A percentile compares a stretch with the other conserved stretches of the same genome.
phyloP scores from a whole-genome alignment of 2,113 vertebrate genomes.

The Oncorhynchus clarkii region DNA sequence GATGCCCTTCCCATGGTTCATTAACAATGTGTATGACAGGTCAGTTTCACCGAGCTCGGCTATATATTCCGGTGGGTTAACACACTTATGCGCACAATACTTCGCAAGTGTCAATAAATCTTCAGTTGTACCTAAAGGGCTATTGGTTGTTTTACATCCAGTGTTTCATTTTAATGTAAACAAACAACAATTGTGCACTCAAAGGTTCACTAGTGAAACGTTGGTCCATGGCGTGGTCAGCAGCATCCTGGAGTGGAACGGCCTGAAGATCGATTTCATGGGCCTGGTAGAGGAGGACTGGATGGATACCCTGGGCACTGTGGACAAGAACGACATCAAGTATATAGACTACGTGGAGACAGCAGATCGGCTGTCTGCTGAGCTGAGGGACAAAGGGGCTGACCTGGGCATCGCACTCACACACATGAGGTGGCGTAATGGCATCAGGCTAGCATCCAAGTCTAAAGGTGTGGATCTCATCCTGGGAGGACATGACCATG shows the following conservation, averaged over 20 bases:
- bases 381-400: constrained; percentile 35
- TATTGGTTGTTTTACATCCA: too few species aligned
- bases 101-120: too few species aligned
- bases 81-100: too few species aligned
- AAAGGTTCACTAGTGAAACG: constrained; percentile 44
- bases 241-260: constrained; percentile 37
- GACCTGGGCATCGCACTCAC: constrained; percentile 41
- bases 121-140: too few species aligned
- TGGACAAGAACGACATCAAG: constrained; percentile 47
- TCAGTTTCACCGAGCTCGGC: background rate
- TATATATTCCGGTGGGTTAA: background rate
- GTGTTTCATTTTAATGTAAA: background rate
- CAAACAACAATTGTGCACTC: background rate
- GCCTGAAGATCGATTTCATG: constrained; percentile 40
- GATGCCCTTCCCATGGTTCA: constrained; percentile 48
- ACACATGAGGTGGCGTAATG: constrained; percentile 44
- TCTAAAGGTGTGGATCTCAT: constrained; percentile 31
- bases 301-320: constrained; percentile 41
- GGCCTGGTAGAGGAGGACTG: constrained; percentile 59
- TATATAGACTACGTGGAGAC: constrained; percentile 36
- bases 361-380: constrained; percentile 31
- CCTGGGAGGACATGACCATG: constrained; percentile 43
- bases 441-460: constrained; percentile 38
- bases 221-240: constrained; percentile 32
- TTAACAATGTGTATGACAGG: constrained; percentile 43